phyloP scores from a whole-genome alignment of 1,140 invertebrate species.

The Phenacoccus solenopsis region DNA sequence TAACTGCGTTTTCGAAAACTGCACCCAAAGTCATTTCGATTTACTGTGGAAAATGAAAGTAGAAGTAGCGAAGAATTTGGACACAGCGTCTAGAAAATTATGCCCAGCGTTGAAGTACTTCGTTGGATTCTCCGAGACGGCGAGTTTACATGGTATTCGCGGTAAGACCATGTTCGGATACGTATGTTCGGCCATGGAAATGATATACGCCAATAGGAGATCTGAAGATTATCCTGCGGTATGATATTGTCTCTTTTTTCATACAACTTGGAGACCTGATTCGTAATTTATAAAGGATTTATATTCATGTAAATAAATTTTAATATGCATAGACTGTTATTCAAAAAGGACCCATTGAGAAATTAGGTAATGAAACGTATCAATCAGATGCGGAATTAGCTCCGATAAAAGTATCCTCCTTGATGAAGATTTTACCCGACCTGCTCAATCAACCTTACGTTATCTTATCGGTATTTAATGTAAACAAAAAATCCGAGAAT shows the following conservation, averaged over 20 bases:
- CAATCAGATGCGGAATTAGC: background rate
- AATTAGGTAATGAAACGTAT: background rate
- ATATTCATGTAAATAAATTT: background rate
- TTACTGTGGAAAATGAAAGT: constrained; percentile 20
- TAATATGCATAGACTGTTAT: background rate
- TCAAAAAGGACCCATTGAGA: background rate
- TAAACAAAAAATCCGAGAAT: background rate
- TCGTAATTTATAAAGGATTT: background rate
- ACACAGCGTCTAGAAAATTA: constrained; percentile 53
- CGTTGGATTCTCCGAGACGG: constrained; percentile 38
- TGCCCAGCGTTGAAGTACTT: constrained; percentile 78
- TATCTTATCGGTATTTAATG: background rate
- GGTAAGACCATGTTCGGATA: background rate
- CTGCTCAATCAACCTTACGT: background rate
- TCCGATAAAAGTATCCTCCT: background rate
- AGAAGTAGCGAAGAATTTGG: constrained; percentile 48
- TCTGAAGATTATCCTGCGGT: background rate
- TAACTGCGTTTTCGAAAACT: constrained; percentile 53
- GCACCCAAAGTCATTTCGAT: constrained; percentile 53
- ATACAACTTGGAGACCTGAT: background rate
- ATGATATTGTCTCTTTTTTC: background rate
- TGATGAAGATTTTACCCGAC: background rate
- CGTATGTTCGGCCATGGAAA: background rate
- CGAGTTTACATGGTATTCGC: background rate
- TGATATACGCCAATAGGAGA: background rate